Base-by-base conservation (phyloP, 2,888 invertebrate species). In the Thelaira solivaga region DNA sequence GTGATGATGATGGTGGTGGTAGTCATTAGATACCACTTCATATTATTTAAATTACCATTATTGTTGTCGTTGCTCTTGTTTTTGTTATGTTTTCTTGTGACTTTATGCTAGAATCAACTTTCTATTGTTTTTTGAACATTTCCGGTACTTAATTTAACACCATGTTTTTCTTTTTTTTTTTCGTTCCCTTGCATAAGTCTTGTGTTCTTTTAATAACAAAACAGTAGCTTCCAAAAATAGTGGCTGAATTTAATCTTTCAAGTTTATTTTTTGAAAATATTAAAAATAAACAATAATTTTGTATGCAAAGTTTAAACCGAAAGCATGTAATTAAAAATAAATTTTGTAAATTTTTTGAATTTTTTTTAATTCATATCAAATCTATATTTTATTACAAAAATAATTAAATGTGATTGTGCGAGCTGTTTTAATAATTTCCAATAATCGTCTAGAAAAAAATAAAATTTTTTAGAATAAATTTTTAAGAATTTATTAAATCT, bases 61-160 rank as follows among this genome's bases (percentile, higher is more conserved):
- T 65, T 74, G 64, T 57, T 77, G 39, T 13, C 18, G 47, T 18
- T 62, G 36, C 13, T 55, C 34, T 11, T 53, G 51, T 31, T 49
- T 13, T 74, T 69, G 47, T 36, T 45, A 18, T 51, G 20, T 51
- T 64, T 36, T 43, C 8, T n/a, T n/a, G n/a, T n/a, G 62, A 34
- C 53, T 69, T 74, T 41, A 41, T 69, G 68, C 31, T 13, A 47
- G 65, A 78, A 78, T 74, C 69, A 78, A 47, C 59, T 11, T 74
- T 65, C 74, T 65, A 74, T 78, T 78, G 78, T 74, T 78, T 78
- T 59, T 47, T 51, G 31, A 74, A 74, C 69, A 74, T 74, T 78
- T 78, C 78, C 74, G 78, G 78, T 78, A 74, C 78, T 74, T 78
- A 78, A 78, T 69, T 74, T 78, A 65, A 78, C 78, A 78, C 65